Conservation (phyloP, 2,888 invertebrate genomes). For the Cylindroiulus punctatus region DNA sequence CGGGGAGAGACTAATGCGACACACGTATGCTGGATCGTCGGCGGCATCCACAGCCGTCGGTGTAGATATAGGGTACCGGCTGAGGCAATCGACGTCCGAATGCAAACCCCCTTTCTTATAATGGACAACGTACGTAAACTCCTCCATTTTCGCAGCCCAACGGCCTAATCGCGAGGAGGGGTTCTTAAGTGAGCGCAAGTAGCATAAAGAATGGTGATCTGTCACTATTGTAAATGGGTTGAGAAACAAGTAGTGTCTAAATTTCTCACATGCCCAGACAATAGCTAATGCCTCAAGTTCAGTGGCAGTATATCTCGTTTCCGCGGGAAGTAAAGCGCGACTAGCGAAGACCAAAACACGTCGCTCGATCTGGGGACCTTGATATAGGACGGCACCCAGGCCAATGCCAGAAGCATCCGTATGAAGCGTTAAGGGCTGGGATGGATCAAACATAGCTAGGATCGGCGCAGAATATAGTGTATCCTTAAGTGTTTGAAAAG, state of each 20-base stretch:
- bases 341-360: background rate
- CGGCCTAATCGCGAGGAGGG: background rate
- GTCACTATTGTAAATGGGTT: background rate
- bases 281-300: conserved; percentile 46
- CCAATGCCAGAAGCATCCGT: conserved; percentile 9
- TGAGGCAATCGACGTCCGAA: background rate
- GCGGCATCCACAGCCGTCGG: too few species aligned
- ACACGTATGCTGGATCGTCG: too few species aligned
- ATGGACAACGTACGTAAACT: background rate
- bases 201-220: background rate
- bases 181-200: background rate
- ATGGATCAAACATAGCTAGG: too few species aligned
- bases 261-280: background rate
- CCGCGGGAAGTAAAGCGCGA: background rate
- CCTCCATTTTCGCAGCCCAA: background rate
- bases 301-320: background rate
- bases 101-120: background rate
- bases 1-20: too few species aligned
- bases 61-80: background rate
- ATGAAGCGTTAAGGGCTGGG: background rate
- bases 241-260: background rate
- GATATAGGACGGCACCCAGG: conserved; percentile 16
- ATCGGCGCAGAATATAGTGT: too few species aligned
- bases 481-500: too few species aligned
- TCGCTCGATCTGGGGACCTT: background rate